Evolutionary conservation across 2,113 vertebrate genomes (phyloP), one percentile per base, ranked within the genome.

Genomic region (Gnathonemus longibarbis): DNA sequence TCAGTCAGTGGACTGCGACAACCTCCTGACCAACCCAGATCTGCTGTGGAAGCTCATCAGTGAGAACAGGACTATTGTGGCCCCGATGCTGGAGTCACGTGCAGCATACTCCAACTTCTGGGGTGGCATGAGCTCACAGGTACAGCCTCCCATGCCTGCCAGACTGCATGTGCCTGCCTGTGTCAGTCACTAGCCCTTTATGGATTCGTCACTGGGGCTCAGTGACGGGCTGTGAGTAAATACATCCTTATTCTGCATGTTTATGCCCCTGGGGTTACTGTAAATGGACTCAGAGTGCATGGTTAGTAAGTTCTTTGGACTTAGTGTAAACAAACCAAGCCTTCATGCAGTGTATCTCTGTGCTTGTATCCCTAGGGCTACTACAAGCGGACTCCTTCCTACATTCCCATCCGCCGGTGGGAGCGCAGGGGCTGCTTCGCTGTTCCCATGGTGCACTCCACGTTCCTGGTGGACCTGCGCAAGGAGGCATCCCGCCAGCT

Each of bases 401-500:
- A 98, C 94, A 95, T 98, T 84, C 98, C 97, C 9, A 95, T 99
- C 5, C 96, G 97, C 39, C 97, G 96, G 90, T 96, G 96, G 1
- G 93, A 96, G 10, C 96, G 97, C 0, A 95, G 83, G 3, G 98
- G 97, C 89, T 98, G 98, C 93, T 99, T 98, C 46, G 95, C 97
- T 0, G 97, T 98, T n/a, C 97, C 97, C 89, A 99, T 99, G 98
- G 98, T 98, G 35, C 98, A 99, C 94, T 99, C 98, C 8, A 98
- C 97, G 21, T 96, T 98, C 92, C 95, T 99, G 62, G 92, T 99
- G 0, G 97, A 98, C 93, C 95, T 99, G 90, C 95, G 97, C 39
- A 98, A 97, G 92, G 96, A 96, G 13, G 96, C 96, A 0, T 96
- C 97, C 77, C 94, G 93, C 88, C 91, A 92, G 58, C 93, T 99